Conservation (phyloP, 2,113 vertebrate genomes). For the Macrotis lagotis region DNA sequence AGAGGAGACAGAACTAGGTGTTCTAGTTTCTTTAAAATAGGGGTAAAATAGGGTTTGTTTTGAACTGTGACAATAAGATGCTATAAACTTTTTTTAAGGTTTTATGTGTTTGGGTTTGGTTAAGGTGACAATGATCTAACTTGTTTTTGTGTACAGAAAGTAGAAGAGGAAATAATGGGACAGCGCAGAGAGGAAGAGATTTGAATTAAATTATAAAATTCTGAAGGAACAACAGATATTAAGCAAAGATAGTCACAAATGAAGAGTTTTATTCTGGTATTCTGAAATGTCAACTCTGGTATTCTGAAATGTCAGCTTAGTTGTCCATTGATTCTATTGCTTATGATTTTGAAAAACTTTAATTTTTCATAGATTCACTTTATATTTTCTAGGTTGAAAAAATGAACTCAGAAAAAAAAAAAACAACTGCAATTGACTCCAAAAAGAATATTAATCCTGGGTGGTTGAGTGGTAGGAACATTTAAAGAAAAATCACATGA, state of each 20-base stretch:
- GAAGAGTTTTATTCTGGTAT: not conserved
- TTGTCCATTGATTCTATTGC: not conserved
- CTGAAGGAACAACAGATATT: not conserved
- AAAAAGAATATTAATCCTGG: not conserved
- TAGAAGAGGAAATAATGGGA: not conserved
- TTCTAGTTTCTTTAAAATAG: not conserved
- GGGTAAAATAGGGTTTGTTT: not conserved
- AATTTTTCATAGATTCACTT: not conserved
- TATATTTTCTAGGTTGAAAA: not conserved
- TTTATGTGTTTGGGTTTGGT: not conserved
- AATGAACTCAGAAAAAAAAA: not conserved
- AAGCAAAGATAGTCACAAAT: not conserved
- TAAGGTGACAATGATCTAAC: not conserved
- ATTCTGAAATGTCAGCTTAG: too few species aligned
- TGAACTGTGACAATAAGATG: not conserved
- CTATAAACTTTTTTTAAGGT: not conserved
- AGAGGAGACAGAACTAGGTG: not conserved
- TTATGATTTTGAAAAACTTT: not conserved
- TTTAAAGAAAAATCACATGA: not conserved
- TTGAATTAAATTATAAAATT: not conserved
- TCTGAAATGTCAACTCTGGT: not conserved
- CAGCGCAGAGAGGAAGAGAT: not conserved
- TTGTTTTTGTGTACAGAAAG: not conserved
- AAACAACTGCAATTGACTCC: not conserved
- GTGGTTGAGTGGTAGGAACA: not conserved